phyloP scores from a whole-genome alignment of 2,113 vertebrate species.

The Apistogramma diplotaenia region DNA sequence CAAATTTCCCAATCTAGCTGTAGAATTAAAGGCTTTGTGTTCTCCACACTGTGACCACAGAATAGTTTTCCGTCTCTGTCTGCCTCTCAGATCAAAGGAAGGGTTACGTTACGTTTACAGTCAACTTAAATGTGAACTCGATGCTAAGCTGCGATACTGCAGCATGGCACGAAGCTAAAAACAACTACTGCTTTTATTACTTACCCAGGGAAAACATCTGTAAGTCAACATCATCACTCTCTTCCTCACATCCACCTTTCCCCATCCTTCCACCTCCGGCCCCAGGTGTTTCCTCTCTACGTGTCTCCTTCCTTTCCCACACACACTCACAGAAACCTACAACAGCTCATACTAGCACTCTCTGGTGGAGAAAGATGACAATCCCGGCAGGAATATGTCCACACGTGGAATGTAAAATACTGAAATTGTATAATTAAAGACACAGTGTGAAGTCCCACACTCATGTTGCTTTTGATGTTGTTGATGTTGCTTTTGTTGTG shows the following conservation, averaged over 20 bases:
- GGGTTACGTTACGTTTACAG: slow-evolving; percentile 38
- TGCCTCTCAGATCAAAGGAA: not conserved
- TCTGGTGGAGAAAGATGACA: slow-evolving; percentile 59
- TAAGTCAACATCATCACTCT: not conserved
- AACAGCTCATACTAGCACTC: slow-evolving; percentile 28
- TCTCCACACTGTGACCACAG: not conserved
- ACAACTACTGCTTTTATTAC: slow-evolving; percentile 11
- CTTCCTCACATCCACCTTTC: not conserved
- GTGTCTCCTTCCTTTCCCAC: not conserved
- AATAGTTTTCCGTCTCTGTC: not conserved
- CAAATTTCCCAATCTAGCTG: not conserved
- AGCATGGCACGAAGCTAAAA: slow-evolving; percentile 9
- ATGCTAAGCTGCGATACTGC: slow-evolving; percentile 10
- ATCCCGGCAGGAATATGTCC: slow-evolving; percentile 63
- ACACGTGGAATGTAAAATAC: slow-evolving; percentile 74
- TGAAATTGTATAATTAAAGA: slow-evolving; percentile 60
- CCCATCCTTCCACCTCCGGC: not conserved
- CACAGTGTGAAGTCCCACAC: slow-evolving; percentile 48
- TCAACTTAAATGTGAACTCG: slow-evolving; percentile 43
- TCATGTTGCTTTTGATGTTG: slow-evolving; percentile 49
- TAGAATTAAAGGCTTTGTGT: not conserved
- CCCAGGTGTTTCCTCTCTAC: not conserved
- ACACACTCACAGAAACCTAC: not conserved
- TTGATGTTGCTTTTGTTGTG: slow-evolving; percentile 54
- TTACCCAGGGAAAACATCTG: slow-evolving; percentile 54